Base-by-base conservation (phyloP, 2,888 invertebrate species). In the Rotaria magnacalcarata region DNA sequence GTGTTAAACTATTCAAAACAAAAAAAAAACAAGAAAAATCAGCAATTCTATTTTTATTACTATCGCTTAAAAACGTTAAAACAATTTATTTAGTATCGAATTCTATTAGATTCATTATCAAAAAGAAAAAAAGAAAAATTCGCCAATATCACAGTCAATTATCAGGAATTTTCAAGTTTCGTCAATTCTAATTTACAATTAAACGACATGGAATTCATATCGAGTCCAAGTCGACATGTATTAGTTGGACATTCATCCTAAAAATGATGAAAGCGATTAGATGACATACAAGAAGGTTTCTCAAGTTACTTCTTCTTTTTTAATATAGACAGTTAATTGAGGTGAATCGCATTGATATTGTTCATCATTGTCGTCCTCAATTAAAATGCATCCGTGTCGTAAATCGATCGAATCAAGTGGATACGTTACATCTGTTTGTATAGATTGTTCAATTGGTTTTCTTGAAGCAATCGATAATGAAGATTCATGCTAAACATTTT, bases 371-470 rank as follows among this genome's bases (percentile, higher is more conserved):
- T 43, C 47, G n/a, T 80, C 80, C 1, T 80, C 24, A n/a, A 80
- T 80, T 2, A 80, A 47, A 47, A 80, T 14, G 34, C 24, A 47
- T 7, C 47, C 80, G 24, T 43, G 47, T n/a, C n/a, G 43, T 19
- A 47, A 41, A 21, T 80, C 24, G 3, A 7, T 43, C 2, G 80
- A 24, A 24, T 80, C 80, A 24, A 43, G 0, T 14, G 80, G 47
- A 80, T 80, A 80, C 24, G 80, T 80, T 10, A 80, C n/a, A 47
- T 80, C 80, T 47, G 80, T 80, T 80, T 80, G 80, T 41, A 80
- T 47, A n/a, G 11, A 80, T 80, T 80, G 80, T 80, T 80, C 80
- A 1, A 34, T n/a, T 41, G 24, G 47, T n/a, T 80, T 80, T 24
- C 8, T 47, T 80, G 5, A 2, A 11, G 8, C 5, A 24, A 41